These are phyloP conservation scores for Stenurella melanura DNA, from an alignment of 2,888 invertebrate species.

Conservation along the genomic window DNA sequence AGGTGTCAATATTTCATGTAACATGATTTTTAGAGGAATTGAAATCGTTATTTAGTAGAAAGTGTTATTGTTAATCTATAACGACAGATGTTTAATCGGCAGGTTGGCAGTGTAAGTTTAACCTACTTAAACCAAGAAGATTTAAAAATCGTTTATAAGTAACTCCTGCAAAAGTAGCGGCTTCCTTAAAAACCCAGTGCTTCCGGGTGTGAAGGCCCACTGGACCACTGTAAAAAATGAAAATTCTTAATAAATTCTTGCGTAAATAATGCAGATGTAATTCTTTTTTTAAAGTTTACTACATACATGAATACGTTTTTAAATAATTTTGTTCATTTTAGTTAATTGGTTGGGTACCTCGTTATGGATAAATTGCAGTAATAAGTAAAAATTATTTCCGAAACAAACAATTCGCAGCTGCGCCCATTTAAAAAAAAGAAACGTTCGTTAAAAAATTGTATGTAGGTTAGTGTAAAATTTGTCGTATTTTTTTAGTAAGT, in stretches of 20 bases:
- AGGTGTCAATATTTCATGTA: background rate
- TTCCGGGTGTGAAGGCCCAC: conserved; percentile 19
- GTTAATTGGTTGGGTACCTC: conserved; percentile 23
- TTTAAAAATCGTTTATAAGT: conserved; percentile 39
- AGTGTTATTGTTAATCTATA: conserved; percentile 33
- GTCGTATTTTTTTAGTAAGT: conserved; percentile 5
- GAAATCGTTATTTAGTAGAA: conserved; percentile 29
- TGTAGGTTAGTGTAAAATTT: conserved; percentile 15
- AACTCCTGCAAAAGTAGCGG: background rate
- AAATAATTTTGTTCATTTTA: conserved; percentile 24
- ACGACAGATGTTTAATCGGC: conserved; percentile 37
- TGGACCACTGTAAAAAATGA: background rate
- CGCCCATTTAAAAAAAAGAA: background rate
- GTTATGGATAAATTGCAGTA: conserved; percentile 28
- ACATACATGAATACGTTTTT: conserved; percentile 1
- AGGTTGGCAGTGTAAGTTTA: conserved; percentile 28
- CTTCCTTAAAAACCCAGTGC: conserved; percentile 19
- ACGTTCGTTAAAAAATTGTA: background rate
- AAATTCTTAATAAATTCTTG: conserved; percentile 11
- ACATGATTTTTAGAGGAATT: background rate
- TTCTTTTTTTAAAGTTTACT: conserved; percentile 11
- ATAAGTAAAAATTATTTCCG: conserved; percentile 32
- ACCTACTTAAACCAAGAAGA: conserved; percentile 31
- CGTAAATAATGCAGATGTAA: conserved; percentile 20
- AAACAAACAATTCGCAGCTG: conserved; percentile 32